Percentiles rank a stretch among this genome's conserved stretches.
Conservation (phyloP, 2,113 vertebrate genomes). For the Nestor notabilis region DNA sequence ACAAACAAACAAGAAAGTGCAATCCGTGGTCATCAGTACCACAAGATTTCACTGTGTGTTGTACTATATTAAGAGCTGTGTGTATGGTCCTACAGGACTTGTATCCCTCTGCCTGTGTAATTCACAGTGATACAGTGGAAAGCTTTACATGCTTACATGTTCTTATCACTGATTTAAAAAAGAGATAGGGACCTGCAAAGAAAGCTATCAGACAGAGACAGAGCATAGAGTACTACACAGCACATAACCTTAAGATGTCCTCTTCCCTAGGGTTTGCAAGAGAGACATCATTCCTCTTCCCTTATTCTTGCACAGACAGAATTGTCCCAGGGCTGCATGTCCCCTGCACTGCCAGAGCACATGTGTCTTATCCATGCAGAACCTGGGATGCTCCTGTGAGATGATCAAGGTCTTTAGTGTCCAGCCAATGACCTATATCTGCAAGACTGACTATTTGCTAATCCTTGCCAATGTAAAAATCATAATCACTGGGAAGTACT, state of each 20-base stretch:
- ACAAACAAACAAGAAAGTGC: neutral
- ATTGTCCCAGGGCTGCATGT: neutral
- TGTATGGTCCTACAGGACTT: neutral
- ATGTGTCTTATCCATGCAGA: accelerated
- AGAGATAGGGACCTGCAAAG: neutral
- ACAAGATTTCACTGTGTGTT: neutral
- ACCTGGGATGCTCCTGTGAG: neutral
- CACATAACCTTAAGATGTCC: neutral
- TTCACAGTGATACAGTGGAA: neutral
- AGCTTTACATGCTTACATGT: neutral
- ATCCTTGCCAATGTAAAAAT: neutral
- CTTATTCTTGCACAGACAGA: neutral
- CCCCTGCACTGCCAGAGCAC: neutral
- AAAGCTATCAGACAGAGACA: neutral
- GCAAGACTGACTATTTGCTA: neutral
- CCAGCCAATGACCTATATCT: neutral
- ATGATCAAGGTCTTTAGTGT: neutral
- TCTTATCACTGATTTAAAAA: neutral
- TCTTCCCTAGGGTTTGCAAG: neutral
- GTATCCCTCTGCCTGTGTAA: neutral
- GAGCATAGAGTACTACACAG: neutral
- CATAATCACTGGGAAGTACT: neutral
- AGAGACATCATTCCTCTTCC: neutral
- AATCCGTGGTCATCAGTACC: neutral
- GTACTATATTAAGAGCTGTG: neutral